Evolutionary conservation across 2,797 vertebrate genomes (phyloP).

Genomic region (Rhincodon typus): DNA sequence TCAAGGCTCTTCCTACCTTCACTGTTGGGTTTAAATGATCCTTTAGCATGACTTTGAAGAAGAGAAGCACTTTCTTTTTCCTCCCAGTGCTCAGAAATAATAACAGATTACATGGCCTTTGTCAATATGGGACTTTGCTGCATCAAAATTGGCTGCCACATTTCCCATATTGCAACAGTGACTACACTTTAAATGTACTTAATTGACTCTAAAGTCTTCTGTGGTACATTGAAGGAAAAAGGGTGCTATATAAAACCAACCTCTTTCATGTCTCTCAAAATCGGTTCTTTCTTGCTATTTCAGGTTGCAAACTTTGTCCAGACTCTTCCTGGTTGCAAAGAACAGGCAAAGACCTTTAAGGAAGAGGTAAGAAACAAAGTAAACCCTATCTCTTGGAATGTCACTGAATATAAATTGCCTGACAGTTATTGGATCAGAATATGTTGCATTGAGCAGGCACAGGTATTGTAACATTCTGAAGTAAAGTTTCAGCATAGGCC

Average conservation of each 20-base stretch:
- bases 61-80: not conserved
- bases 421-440: not conserved
- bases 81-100: not conserved
- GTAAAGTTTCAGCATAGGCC: not conserved
- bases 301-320: constrained; percentile 81
- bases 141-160: not conserved
- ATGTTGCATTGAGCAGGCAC: not conserved
- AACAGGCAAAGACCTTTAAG: constrained; percentile 75
- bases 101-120: not conserved
- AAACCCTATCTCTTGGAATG: not conserved
- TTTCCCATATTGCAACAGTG: not conserved
- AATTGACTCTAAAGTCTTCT: not conserved
- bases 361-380: constrained; percentile 68
- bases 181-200: not conserved
- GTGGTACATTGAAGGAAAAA: not conserved
- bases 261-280: not conserved
- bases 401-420: not conserved
- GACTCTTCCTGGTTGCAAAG: constrained; percentile 79
- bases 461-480: not conserved
- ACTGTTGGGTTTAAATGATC: not conserved
- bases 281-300: constrained; percentile 39
- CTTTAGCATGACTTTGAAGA: not conserved
- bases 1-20: not conserved
- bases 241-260: not conserved
- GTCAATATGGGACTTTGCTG: not conserved